Evolutionary conservation across 2,797 vertebrate species (phyloP).

Genomic region (Linurgus olivaceus): DNA sequence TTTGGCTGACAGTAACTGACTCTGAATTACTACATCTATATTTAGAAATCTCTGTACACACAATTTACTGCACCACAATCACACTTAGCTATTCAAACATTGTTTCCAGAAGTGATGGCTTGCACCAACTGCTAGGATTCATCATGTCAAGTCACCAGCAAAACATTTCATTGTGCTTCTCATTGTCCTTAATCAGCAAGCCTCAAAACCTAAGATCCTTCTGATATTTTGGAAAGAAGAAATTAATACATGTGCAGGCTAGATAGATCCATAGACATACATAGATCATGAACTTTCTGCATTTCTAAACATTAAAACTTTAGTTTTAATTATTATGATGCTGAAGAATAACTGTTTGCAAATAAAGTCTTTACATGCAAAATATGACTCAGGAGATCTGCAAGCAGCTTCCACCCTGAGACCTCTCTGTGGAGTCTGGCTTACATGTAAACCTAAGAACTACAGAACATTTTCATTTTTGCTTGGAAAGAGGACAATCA

Average conservation of each 20-base stretch:
- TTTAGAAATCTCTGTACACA: slow-evolving; percentile 18
- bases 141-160: not conserved
- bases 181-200: not conserved
- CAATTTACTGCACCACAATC: not conserved
- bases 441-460: not conserved
- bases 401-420: not conserved
- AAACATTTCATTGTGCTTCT: not conserved
- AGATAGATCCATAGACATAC: not conserved
- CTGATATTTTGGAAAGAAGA: not conserved
- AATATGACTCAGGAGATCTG: not conserved
- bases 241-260: not conserved
- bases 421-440: not conserved
- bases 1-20: not conserved
- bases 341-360: not conserved
- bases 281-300: not conserved
- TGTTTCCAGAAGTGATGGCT: not conserved
- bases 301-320: not conserved
- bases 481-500: not conserved
- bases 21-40: slow-evolving; percentile 3
- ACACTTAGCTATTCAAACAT: not conserved
- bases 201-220: not conserved
- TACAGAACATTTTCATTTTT: not conserved
- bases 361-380: not conserved
- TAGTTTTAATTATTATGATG: not conserved
- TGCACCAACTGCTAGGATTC: not conserved